Conservation (phyloP, 2,113 vertebrate genomes). For the Passer montanus region DNA sequence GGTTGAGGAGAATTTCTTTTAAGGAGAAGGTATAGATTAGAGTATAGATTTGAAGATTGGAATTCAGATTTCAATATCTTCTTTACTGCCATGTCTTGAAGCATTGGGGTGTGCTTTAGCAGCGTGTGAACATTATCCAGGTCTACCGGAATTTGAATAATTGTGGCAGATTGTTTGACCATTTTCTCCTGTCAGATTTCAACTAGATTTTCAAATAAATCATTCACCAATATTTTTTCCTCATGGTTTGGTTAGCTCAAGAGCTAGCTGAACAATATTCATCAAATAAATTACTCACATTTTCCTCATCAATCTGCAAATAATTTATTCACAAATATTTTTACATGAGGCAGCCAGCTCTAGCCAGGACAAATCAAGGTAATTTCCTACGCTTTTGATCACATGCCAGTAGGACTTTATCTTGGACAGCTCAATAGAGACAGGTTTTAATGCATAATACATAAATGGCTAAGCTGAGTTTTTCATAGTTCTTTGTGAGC, state of each 20-base stretch:
- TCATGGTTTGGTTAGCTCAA: constrained; percentile 39
- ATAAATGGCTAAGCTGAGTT: constrained; percentile 55
- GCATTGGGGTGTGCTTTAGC: background rate
- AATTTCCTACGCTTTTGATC: constrained; percentile 61
- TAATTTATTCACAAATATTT: constrained; percentile 53
- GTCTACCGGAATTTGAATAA: background rate
- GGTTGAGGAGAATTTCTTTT: background rate
- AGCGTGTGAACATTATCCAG: background rate
- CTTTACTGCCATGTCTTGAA: background rate
- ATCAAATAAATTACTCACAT: constrained; percentile 41
- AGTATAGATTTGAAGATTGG: background rate
- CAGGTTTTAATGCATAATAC: constrained; percentile 61
- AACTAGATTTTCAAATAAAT: constrained; percentile 35
- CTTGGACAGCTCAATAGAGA: constrained; percentile 64
- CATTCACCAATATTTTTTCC: constrained; percentile 27
- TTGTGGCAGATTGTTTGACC: background rate
- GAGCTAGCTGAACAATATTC: constrained; percentile 40
- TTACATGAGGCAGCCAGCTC: constrained; percentile 34
- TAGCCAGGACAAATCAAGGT: constrained; percentile 62
- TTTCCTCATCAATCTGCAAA: constrained; percentile 23
- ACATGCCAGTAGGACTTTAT: constrained; percentile 58
- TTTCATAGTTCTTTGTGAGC: constrained; percentile 44
- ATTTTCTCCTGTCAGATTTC: constrained; percentile 17
- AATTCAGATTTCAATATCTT: background rate
- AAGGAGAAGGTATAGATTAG: background rate